These are phyloP conservation scores for Mnemiopsis leidyi DNA, from an alignment of 37 sponge, comb jelly and placozoan species.

Conservation along the genomic window DNA sequence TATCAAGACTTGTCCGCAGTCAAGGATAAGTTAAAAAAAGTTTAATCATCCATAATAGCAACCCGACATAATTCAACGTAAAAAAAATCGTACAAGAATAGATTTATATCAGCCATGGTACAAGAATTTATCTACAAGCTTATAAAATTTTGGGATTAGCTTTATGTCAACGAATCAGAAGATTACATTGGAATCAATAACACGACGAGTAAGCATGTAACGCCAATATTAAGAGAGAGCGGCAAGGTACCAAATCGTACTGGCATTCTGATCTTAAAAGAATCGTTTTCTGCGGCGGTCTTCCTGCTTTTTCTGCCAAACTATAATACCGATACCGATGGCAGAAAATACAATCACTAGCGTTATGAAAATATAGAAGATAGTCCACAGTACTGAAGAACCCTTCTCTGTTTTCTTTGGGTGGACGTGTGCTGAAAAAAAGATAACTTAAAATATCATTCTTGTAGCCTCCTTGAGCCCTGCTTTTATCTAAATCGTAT, in stretches of 20 bases:
- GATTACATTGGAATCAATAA: not conserved
- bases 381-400: constrained; percentile 48
- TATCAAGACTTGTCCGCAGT: not conserved
- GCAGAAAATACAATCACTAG: not conserved
- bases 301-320: constrained; percentile 49
- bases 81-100: not conserved
- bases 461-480: too few species aligned
- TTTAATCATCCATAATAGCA: not conserved
- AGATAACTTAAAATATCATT: too few species aligned
- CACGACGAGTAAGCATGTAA: too few species aligned
- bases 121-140: not conserved
- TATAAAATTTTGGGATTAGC: not conserved
- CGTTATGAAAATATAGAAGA: constrained; percentile 15
- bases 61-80: not conserved
- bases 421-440: constrained; percentile 35
- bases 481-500: too few species aligned
- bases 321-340: not conserved
- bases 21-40: not conserved
- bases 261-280: not conserved
- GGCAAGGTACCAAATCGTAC: too few species aligned
- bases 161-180: not conserved
- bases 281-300: constrained; percentile 45
- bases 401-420: not conserved
- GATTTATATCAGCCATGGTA: not conserved
- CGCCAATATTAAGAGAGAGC: too few species aligned